Evolutionary conservation across 2,113 vertebrate genomes (phyloP), one percentile per base, ranked within the genome.

Genomic region (Rhabdomys dilectus): DNA sequence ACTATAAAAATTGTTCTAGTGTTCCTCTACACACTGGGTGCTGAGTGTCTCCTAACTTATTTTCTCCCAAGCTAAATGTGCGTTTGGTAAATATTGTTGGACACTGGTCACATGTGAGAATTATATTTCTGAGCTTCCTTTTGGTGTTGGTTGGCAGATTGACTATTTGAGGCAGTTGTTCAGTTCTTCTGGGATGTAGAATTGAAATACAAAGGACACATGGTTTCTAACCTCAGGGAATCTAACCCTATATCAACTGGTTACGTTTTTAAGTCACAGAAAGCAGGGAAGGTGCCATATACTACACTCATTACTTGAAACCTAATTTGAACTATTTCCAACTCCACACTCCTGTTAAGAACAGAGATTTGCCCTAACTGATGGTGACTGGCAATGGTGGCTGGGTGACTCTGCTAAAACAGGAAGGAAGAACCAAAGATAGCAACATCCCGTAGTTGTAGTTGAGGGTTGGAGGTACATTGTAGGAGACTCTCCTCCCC

Each of bases 341-440:
- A 10, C 5, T 21, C 64, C 53, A 17, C 81, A 19, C n/a, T 76
- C 76, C 36, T 76, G 22, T 88, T 88, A 62, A 87, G 53, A 51
- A 29, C 19, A 72, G 39, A 88, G 34, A 26, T 80, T 97, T 94
- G 9, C 66, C 29, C 93, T 91, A 88, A 48, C 48, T 42, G n/a
- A 8, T 92, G 45, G 29, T 91, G n/a, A 12, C 73, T 89, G 82
- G 45, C 68, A 34, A 5, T 91, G 64, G 77, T 91, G 58, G 53
- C 68, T 91, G 45, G 31, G 36, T 48, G 31, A 91, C 84, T 92
- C 89, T 51, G 34, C 42, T 73, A 84, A 53, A 70, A 5, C 42
- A 84, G 72, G 56, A 92, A 94, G 90, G 68, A 95, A 90, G 48
- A 62, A 93, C 56, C 82, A 89, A 66, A 85, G 77, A 89, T 58